A percentile compares a stretch with the other conserved stretches of the same genome.
Evolutionary conservation across 2,888 invertebrate species (phyloP).

Genomic region (Callimorpha dominula): DNA sequence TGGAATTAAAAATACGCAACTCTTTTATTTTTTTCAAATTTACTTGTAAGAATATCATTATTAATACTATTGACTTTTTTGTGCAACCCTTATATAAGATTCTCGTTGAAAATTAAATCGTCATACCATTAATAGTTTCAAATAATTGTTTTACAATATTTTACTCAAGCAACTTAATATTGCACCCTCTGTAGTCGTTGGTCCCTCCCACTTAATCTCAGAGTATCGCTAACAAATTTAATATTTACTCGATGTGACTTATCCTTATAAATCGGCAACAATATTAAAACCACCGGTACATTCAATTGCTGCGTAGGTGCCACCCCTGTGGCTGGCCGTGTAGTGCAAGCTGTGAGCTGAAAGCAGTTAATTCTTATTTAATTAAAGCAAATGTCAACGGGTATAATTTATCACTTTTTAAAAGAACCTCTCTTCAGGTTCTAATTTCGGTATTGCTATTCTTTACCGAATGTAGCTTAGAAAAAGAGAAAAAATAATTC

Average conservation of each 20-base stretch:
- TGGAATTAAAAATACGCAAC: background rate
- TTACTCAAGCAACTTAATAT: conserved; percentile 37
- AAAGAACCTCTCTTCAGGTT: background rate
- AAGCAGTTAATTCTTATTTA: conserved; percentile 12
- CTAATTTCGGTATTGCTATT: background rate
- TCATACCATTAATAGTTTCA: background rate
- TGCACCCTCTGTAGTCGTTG: conserved; percentile 33
- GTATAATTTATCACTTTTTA: background rate
- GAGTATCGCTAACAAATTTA: conserved; percentile 86
- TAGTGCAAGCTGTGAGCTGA: conserved; percentile 54
- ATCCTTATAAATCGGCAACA: conserved; percentile 86
- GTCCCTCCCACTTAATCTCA: conserved; percentile 82
- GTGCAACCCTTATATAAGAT: background rate
- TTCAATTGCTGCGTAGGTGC: conserved; percentile 77
- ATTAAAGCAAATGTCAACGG: background rate
- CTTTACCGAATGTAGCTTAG: background rate
- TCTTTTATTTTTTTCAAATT: no score
- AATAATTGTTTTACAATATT: background rate
- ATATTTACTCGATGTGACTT: conserved; percentile 85
- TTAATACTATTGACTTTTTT: background rate
- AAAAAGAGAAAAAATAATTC: background rate
- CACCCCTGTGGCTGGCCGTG: conserved; percentile 65
- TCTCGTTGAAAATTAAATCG: background rate
- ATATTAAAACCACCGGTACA: conserved; percentile 86
- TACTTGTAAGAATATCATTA: background rate